These are phyloP conservation scores for Fulmarus glacialis DNA, from an alignment of 2,113 vertebrate genomes.

Conservation along the genomic window DNA sequence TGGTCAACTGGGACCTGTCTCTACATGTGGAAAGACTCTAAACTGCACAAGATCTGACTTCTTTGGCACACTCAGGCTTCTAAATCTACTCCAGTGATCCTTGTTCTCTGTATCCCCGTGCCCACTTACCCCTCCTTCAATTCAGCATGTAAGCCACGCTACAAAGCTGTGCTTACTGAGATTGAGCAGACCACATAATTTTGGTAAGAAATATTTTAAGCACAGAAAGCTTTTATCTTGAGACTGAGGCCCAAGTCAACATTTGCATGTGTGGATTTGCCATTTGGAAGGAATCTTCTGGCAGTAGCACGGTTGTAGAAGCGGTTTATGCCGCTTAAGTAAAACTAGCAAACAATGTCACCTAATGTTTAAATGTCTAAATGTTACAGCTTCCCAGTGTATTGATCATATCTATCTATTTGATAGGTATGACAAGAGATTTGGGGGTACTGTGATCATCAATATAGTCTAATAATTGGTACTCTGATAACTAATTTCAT, in stretches of 20 bases:
- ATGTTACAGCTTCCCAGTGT: background rate
- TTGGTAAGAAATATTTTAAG: background rate
- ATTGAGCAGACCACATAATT: background rate
- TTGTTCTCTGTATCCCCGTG: fast-evolving
- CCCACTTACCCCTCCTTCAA: background rate
- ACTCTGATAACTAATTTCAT: background rate
- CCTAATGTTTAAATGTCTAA: background rate
- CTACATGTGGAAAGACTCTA: background rate
- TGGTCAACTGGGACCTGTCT: background rate
- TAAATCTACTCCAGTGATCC: background rate
- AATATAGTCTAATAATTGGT: background rate
- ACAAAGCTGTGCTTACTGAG: background rate
- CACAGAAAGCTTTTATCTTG: background rate
- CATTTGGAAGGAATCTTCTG: background rate
- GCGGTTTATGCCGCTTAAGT: background rate
- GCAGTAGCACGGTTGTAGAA: background rate
- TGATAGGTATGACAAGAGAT: background rate
- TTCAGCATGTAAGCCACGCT: fast-evolving
- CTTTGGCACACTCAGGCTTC: background rate
- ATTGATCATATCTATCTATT: background rate
- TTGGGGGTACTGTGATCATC: background rate
- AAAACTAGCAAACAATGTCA: background rate
- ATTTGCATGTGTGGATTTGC: background rate
- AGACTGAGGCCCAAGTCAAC: background rate
- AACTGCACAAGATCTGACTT: background rate